Base-by-base conservation (phyloP, 2,113 vertebrate species). In the Hystrix brachyura region DNA sequence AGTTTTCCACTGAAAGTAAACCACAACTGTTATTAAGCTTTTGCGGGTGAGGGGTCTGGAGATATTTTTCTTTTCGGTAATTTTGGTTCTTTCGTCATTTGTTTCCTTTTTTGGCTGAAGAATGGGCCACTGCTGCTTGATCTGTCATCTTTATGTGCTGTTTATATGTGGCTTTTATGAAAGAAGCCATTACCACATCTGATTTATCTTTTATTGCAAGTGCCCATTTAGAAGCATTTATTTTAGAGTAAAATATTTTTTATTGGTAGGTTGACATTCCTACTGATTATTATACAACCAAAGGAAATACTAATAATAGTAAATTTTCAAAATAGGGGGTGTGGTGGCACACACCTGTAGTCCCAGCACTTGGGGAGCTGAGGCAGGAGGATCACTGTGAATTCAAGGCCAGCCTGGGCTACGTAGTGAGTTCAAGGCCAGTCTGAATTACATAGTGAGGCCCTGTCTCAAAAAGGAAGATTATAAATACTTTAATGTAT, bases 51-150 rank as follows among this genome's bases (percentile, higher is more conserved):
- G 55, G 62, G 57, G 8, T 3, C 4, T 11, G 6, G 51, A 51
- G 1, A 43, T 82, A 46, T 76, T 69, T 10, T 97, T 89, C 29
- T 27, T 78, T 95, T 38, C 55, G 57, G 78, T 60, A 4, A 60
- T 46, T 90, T 90, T 95, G 93, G 62, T 93, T 93, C 89, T 95
- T 96, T 91, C 91, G 85, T 38, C 23, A 32, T 92, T 87, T 32
- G 15, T 92, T n/a, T 97, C 96, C 85, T 3, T 62, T 72, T 98
- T 93, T 95, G 97, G 97, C 97, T 97, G 95, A 97, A 97, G 96
- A 95, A 97, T 90, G 93, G 97, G 95, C 93, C 95, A 80, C 94
- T 62, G 92, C 97, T 98, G 98, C 97, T 92, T 97, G 95, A 79
- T 82, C 95, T 94, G 82, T 48, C 18, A 91, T 96, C 94, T 59